A percentile compares a stretch with the other conserved stretches of the same genome.
These are phyloP conservation scores for Drosophila pseudoobscura DNA, from an alignment of 1,140 invertebrate genomes.

Conservation along the genomic window DNA sequence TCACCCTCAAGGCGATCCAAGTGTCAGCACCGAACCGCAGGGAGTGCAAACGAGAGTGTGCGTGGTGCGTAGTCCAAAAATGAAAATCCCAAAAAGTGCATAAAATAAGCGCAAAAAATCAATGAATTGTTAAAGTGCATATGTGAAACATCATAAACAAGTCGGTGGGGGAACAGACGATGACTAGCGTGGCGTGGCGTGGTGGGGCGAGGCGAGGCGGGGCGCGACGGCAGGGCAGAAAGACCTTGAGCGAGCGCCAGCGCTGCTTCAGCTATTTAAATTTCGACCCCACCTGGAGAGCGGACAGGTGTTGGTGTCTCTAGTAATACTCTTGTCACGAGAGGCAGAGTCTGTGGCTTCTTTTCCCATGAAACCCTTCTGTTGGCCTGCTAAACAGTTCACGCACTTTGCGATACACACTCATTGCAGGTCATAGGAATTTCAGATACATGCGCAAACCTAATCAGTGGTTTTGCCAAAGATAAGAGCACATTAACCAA, in stretches of 20 bases:
- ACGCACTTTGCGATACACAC: constrained; percentile 2
- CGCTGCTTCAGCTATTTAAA: constrained; percentile 51
- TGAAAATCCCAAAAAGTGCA: constrained; percentile 48
- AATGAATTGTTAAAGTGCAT: constrained; percentile 46
- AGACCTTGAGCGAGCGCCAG: constrained; percentile 49
- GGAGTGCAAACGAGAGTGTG: constrained; percentile 38
- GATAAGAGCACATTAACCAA: constrained; percentile 54
- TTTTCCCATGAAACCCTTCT: not conserved
- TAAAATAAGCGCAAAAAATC: constrained; percentile 70
- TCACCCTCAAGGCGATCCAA: not conserved
- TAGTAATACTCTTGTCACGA: constrained; percentile 17
- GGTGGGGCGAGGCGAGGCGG: constrained; percentile 7
- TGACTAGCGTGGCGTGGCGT: not conserved
- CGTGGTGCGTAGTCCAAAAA: constrained; percentile 37
- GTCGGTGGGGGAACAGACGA: not conserved
- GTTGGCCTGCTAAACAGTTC: no score
- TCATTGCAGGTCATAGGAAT: not conserved
- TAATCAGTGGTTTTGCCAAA: constrained; percentile 70
- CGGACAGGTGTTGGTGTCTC: constrained; percentile 68
- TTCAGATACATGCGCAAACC: constrained; percentile 61
- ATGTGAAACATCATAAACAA: no score
- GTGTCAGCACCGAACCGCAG: constrained; percentile 14
- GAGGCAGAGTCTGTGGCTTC: constrained; percentile 15
- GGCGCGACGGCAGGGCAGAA: constrained; percentile 24
- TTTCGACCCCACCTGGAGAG: constrained; percentile 68